Conservation (phyloP, 2,888 invertebrate genomes). For the Macrophya annulata region DNA sequence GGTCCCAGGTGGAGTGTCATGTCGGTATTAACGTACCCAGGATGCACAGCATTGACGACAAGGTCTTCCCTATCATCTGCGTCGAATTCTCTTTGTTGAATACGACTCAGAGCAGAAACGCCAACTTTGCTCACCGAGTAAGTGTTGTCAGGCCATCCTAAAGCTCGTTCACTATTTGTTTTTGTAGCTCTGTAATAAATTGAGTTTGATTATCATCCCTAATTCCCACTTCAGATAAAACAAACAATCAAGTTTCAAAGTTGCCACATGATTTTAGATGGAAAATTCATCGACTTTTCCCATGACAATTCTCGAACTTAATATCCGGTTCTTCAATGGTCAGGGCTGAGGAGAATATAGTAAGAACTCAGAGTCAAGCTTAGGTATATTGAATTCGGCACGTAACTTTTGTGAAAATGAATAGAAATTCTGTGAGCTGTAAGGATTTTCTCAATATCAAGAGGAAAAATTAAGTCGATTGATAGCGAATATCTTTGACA, state of each 20-base stretch:
- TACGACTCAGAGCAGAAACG: conserved; percentile 84
- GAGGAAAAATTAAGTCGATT: too few species aligned
- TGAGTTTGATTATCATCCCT: not conserved
- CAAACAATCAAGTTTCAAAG: not conserved
- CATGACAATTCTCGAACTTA: too few species aligned
- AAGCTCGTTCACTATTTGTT: conserved; percentile 69
- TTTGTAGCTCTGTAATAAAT: conserved; percentile 64
- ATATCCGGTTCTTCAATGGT: too few species aligned
- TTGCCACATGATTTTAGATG: too few species aligned
- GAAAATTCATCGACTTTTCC: too few species aligned
- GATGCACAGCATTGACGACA: conserved; percentile 87
- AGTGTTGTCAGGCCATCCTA: conserved; percentile 85
- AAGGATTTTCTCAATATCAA: too few species aligned
- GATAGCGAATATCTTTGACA: too few species aligned
- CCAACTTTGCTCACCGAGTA: conserved; percentile 90
- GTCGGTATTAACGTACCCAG: conserved; percentile 90
- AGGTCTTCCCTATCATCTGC: conserved; percentile 80
- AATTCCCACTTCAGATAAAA: not conserved
- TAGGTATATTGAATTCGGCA: too few species aligned
- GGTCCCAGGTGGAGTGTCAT: conserved; percentile 87
- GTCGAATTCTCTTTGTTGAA: conserved; percentile 85
- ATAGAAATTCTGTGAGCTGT: too few species aligned
- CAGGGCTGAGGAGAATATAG: too few species aligned
- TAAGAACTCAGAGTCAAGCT: too few species aligned
- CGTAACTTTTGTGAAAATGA: too few species aligned